A percentile compares a stretch with the other conserved stretches of the same genome.
Conservation (phyloP, 1,140 invertebrate genomes). For the Littorina saxatilis region DNA sequence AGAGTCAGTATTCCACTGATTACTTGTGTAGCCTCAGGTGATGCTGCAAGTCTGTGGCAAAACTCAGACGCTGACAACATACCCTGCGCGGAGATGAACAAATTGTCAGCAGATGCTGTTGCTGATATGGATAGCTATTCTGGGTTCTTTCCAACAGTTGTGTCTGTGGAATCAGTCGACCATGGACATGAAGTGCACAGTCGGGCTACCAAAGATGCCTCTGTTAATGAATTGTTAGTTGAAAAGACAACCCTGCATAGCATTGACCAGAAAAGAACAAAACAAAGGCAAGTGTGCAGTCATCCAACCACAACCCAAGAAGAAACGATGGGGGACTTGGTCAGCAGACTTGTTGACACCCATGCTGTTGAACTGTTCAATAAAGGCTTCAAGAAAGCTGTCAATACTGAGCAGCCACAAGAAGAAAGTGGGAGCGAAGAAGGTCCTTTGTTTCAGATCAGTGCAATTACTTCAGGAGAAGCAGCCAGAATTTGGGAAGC, state of each 20-base stretch:
- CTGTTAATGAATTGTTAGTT: too few relatives aligned
- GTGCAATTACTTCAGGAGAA: neutral
- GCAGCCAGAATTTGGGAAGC: conserved; percentile 3
- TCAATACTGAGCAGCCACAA: neutral
- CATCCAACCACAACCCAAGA: neutral
- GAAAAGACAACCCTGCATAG: too few relatives aligned
- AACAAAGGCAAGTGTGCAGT: too few relatives aligned
- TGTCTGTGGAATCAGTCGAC: too few relatives aligned
- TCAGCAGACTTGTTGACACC: neutral
- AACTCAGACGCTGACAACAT: too few relatives aligned
- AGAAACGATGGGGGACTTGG: neutral
- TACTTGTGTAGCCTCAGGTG: conserved; percentile 6
- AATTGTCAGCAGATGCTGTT: too few relatives aligned
- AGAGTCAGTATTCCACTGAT: neutral
- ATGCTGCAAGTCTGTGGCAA: neutral
- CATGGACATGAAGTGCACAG: too few relatives aligned
- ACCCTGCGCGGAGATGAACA: too few relatives aligned
- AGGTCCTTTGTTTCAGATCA: neutral
- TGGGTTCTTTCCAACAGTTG: too few relatives aligned
- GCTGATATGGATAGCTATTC: too few relatives aligned
- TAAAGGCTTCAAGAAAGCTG: neutral
- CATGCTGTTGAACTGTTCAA: neutral
- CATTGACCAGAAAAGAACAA: too few relatives aligned
- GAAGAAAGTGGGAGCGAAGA: neutral
- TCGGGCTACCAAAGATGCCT: too few relatives aligned